Evolutionary conservation across 2,113 vertebrate species (phyloP), one percentile per base, ranked within the genome.

Genomic region (Varanus salvator): DNA sequence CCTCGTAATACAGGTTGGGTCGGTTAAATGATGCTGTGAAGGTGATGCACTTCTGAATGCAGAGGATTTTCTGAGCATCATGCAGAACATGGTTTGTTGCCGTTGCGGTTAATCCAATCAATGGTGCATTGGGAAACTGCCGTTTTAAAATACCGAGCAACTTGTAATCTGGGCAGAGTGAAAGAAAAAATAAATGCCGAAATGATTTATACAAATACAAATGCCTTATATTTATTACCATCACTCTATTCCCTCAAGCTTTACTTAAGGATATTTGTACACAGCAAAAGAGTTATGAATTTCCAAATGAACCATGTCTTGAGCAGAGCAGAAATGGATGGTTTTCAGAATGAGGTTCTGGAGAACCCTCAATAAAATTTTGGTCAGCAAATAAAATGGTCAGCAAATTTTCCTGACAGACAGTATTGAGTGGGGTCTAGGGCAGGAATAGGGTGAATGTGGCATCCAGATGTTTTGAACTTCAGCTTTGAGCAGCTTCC

Each of bases 1-100:
- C 99, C 98, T 99, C 98, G 23, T 99, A 99, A 95, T 97, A 98
- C 80, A 99, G 98, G 93, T 99, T 99, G 68, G 98, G 97, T 17
- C 99, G 94, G 94, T 99, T 99, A 95, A 99, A 99, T 69, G 99
- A 99, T 29, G 98, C 97, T 0, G 98, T 98, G 66, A 99, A 97
- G 1, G 98, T 99, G 85, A 99, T 91, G 75, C 98, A 97, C 83
- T 97, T 97, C 27, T 95, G 94, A 87, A 99, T 93, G 29, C 98
- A 98, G 84, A 99, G 91, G 95, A 99, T 99, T 91, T 98, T 98
- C 96, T 98, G 98, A 38, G 98, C 99, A 94, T 99, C 99, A 90
- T 98, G 97, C 91, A 99, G 95, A 89, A 99, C 97, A 0, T 96
- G 97, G 90, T 97, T 98, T 52, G 99, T 99, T 12, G 99, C 99